Evolutionary conservation across 1,140 invertebrate genomes (phyloP), one percentile per base, ranked within the genome.

Genomic region (Ooceraea biroi): DNA sequence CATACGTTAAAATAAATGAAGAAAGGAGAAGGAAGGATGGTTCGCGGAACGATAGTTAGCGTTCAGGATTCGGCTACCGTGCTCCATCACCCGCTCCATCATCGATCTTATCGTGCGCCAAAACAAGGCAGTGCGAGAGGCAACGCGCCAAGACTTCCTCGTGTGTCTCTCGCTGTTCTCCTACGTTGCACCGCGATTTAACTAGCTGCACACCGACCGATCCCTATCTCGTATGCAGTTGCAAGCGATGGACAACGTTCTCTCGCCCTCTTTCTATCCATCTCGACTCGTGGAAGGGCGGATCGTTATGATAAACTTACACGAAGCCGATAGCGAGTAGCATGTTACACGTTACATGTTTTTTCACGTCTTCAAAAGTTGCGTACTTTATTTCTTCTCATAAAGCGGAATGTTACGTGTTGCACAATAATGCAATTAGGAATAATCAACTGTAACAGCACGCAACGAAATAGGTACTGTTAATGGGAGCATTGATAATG

Each of bases 31-130:
- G 44, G 61, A 27, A 25, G 17, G 52, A 61, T 4, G 19, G 50
- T 27, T 61, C 84, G 50, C 41, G 17, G 36, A 8, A 44, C 63
- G 46, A 84, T 84, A 80, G 76, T 30, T 36, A 71, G 36, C 66
- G 86, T 87, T 80, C 50, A 25, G 25, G 76, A 83, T 88, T 88
- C 48, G 88, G 87, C 84, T 88, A 88, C 87, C 69, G 74, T 84
- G 83, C 78, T 86, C 74, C 86, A 85, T 88, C 88, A 82, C 55
- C 50, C 66, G 46, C 41, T 36, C 36, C 63, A 86, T 89, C 87
- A 63, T 27, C 80, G 80, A 86, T 82, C 60, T 86, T 83, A 89
- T 89, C 87, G 46, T 57, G 44, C 46, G 80, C 46, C 46, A 50
- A 65, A 55, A 74, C 84, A 71, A 76, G 66, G 25, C 22, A 66